Percentiles rank a stretch among this genome's conserved stretches.
Evolutionary conservation across 2,797 vertebrate genomes (phyloP).

Genomic region (Phoeniculus purpureus): DNA sequence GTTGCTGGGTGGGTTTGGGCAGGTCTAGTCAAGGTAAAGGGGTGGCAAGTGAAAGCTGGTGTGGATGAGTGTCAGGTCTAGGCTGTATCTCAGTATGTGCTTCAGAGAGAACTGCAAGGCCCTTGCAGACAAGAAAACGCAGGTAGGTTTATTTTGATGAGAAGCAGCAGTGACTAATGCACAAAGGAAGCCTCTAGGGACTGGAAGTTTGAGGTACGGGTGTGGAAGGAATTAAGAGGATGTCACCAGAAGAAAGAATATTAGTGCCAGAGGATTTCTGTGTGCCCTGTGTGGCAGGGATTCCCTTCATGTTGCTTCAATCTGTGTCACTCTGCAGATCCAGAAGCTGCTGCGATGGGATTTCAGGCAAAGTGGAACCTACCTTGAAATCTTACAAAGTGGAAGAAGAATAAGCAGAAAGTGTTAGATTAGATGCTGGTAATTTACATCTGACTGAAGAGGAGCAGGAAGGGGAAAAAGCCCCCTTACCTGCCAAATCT

Average conservation of each 20-base stretch:
- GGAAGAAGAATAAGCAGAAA: neutral
- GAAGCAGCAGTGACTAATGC: slow-evolving; percentile 4
- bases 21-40: too few relatives aligned
- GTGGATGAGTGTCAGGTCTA: too few relatives aligned
- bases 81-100: too few relatives aligned
- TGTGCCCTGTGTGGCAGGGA: neutral
- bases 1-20: too few relatives aligned
- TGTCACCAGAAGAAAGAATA: neutral
- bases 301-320: neutral
- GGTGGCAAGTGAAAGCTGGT: too few relatives aligned
- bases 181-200: neutral
- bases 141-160: slow-evolving; percentile 27
- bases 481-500: neutral
- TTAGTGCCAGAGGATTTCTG: neutral
- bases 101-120: neutral
- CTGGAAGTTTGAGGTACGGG: neutral
- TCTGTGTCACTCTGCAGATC: neutral
- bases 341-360: neutral
- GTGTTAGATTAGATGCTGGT: neutral
- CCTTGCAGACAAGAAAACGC: neutral
- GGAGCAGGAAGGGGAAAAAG: neutral
- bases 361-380: neutral
- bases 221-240: neutral
- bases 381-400: neutral
- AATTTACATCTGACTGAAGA: neutral